Evolutionary conservation across 1,140 invertebrate genomes (phyloP).

Genomic region (Hyles euphorbiae): DNA sequence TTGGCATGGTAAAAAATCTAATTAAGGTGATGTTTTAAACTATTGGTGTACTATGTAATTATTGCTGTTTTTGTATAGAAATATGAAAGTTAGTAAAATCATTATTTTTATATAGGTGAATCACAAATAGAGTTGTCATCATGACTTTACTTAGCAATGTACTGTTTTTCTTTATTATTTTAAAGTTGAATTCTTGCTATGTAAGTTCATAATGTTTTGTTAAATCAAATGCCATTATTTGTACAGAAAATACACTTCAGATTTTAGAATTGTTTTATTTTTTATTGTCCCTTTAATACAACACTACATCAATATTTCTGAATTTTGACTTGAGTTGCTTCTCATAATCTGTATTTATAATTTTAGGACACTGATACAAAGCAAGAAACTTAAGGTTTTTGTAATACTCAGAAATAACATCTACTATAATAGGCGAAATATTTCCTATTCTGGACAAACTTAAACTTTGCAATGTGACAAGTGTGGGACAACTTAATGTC

Average conservation of each 20-base stretch:
- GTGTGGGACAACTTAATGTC: constrained; percentile 42
- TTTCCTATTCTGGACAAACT: constrained; percentile 65
- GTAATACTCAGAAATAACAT: constrained; percentile 63
- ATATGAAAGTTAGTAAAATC: too few relatives aligned
- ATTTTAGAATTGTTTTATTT: constrained; percentile 1
- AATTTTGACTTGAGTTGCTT: constrained; percentile 66
- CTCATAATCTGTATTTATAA: constrained; percentile 63
- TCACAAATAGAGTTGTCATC: too few relatives aligned
- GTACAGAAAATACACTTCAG: constrained; percentile 36
- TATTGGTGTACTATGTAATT: too few relatives aligned
- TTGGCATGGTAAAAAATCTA: too few relatives aligned
- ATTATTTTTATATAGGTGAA: too few relatives aligned
- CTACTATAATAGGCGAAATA: constrained; percentile 53
- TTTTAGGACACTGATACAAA: constrained; percentile 62
- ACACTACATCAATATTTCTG: constrained; percentile 61
- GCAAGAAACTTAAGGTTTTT: constrained; percentile 63
- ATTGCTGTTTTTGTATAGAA: background rate
- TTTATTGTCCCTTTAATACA: constrained; percentile 29
- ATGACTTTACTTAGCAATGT: too few relatives aligned
- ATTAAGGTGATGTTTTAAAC: too few relatives aligned
- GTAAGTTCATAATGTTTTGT: too few relatives aligned
- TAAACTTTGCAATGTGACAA: constrained; percentile 51
- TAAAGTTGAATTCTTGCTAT: too few relatives aligned
- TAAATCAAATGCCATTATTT: constrained; percentile 43
- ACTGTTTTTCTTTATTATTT: too few relatives aligned